Conservation (phyloP, 2,888 invertebrate genomes). For the Syrphus vitripennis region DNA sequence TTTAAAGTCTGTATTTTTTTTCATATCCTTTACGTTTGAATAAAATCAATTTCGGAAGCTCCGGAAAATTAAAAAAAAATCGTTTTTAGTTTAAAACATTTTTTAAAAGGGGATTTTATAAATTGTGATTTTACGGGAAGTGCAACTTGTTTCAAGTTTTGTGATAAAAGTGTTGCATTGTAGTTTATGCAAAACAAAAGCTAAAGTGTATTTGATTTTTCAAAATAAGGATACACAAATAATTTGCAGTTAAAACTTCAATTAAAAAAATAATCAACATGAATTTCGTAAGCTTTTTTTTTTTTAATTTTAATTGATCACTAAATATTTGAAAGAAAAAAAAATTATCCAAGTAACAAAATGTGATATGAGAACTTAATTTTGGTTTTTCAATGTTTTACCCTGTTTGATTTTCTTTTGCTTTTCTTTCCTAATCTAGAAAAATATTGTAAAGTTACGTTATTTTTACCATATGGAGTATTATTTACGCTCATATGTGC, state of each 20-base stretch:
- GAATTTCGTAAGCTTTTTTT: slow-evolving; percentile 3
- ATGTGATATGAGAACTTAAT: too few species aligned
- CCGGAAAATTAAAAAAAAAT: background rate
- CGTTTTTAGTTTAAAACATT: background rate
- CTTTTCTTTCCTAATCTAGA: too few species aligned
- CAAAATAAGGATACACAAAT: slow-evolving; percentile 9
- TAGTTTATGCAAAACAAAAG: background rate
- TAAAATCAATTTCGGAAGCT: background rate
- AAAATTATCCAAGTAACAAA: too few species aligned
- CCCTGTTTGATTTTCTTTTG: too few species aligned
- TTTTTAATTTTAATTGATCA: background rate
- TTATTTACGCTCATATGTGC: too few species aligned
- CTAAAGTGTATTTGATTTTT: background rate
- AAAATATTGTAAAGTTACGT: too few species aligned
- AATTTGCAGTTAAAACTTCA: background rate
- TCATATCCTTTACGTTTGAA: background rate
- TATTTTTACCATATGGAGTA: too few species aligned
- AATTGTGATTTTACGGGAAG: background rate
- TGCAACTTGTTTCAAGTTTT: background rate
- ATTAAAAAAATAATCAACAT: background rate
- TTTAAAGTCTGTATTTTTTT: background rate
- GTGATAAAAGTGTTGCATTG: slow-evolving; percentile 5
- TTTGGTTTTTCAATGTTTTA: too few species aligned
- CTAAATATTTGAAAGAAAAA: too few species aligned
- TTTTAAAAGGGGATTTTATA: background rate